A percentile compares a stretch with the other conserved stretches of the same genome.
phyloP scores from a whole-genome alignment of 2,797 vertebrate species.

The Tapirus indicus region DNA sequence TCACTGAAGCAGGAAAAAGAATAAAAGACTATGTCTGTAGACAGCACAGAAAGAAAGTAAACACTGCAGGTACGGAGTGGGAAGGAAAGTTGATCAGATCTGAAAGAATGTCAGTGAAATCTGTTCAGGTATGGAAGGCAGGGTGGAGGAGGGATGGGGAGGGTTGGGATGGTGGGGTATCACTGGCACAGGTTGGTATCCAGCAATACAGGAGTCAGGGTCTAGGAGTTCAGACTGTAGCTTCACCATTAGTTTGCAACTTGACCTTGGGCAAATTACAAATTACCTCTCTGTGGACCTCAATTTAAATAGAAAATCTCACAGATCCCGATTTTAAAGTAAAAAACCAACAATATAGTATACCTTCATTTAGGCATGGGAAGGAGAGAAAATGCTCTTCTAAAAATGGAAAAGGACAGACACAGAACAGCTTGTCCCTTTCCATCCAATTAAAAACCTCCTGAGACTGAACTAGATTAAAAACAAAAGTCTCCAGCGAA shows the following conservation, averaged over 20 bases:
- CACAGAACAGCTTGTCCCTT: constrained; percentile 64
- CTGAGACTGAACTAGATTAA: constrained; percentile 61
- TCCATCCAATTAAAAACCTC: constrained; percentile 76
- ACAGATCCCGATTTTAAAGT: constrained; percentile 37
- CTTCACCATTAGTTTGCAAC: background rate
- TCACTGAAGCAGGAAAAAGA: constrained; percentile 55
- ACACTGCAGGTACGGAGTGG: background rate
- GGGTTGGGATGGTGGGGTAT: background rate
- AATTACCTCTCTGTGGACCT: background rate
- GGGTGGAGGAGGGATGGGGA: background rate
- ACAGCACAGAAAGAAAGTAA: background rate
- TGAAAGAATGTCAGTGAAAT: constrained; percentile 58
- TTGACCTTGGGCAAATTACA: constrained; percentile 41
- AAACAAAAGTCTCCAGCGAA: constrained; percentile 67
- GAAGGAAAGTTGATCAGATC: constrained; percentile 59
- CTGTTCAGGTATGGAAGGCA: background rate
- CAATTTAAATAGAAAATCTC: background rate
- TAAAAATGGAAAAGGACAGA: constrained; percentile 75
- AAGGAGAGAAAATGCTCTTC: constrained; percentile 71
- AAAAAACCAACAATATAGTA: constrained; percentile 1
- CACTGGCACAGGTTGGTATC: background rate
- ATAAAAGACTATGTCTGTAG: background rate
- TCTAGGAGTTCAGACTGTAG: background rate
- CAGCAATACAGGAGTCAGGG: background rate
- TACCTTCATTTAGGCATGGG: constrained; percentile 40